Conservation (phyloP, 2,113 vertebrate genomes). For the Callipepla squamata region DNA sequence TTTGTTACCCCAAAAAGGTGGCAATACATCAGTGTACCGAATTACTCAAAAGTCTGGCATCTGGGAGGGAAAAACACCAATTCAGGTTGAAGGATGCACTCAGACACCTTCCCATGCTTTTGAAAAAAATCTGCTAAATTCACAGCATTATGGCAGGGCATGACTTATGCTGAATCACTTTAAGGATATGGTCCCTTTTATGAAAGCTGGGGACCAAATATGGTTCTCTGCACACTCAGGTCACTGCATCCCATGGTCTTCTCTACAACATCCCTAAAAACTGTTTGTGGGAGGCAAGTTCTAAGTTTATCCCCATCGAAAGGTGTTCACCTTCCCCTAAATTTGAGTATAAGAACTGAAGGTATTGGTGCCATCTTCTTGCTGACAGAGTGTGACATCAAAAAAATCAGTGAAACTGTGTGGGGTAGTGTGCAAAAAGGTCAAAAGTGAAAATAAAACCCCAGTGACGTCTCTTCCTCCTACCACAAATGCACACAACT, state of each 20-base stretch:
- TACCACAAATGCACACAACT: not conserved
- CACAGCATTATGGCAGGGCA: not conserved
- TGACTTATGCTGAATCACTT: not conserved
- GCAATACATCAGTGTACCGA: not conserved
- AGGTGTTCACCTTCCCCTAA: not conserved
- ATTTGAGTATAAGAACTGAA: not conserved
- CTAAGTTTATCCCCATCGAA: not conserved
- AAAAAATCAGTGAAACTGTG: not conserved
- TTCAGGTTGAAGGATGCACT: not conserved
- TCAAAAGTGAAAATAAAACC: not conserved
- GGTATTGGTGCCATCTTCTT: not conserved
- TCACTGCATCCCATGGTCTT: not conserved
- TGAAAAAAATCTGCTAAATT: not conserved
- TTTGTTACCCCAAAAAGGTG: not conserved
- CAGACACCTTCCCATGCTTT: not conserved
- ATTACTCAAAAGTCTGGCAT: not conserved
- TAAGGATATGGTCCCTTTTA: not conserved
- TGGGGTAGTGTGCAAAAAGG: not conserved
- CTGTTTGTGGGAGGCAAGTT: not conserved
- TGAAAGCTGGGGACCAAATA: not conserved
- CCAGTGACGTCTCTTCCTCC: not conserved
- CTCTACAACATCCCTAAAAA: not conserved
- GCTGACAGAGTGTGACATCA: not conserved
- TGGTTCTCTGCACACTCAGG: not conserved
- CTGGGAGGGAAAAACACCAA: not conserved